These are phyloP conservation scores for Zapus hudsonius DNA, from an alignment of 2,113 vertebrate genomes.

Conservation along the genomic window DNA sequence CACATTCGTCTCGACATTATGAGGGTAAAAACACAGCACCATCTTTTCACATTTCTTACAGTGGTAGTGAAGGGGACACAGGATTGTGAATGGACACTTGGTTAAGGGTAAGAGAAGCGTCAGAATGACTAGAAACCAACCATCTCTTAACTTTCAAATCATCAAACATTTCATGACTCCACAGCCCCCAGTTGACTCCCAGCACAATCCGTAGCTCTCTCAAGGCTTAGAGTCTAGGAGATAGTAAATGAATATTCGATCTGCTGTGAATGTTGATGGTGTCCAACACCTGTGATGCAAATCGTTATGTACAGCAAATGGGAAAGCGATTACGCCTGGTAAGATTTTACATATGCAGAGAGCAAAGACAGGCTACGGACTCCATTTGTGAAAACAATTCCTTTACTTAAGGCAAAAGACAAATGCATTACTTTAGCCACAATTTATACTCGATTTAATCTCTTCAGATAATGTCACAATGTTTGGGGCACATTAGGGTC, in stretches of 20 bases:
- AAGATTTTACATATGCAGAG: background rate
- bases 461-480: background rate
- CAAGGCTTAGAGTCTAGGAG: background rate
- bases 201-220: background rate
- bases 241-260: constrained; percentile 23
- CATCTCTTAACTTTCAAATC: background rate
- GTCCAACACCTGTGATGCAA: background rate
- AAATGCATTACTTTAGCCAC: background rate
- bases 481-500: background rate
- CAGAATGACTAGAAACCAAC: background rate
- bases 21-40: constrained; percentile 26
- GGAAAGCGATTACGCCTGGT: background rate
- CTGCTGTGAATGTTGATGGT: background rate
- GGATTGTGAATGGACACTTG: background rate
- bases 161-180: constrained; percentile 7
- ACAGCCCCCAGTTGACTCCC: background rate
- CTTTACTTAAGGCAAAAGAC: background rate
- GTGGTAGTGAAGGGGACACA: background rate
- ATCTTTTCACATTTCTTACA: background rate
- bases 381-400: background rate
- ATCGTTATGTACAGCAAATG: background rate
- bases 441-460: background rate
- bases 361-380: background rate
- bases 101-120: background rate
- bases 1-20: constrained; percentile 28